Conservation (phyloP, 2,797 vertebrate species). For the Oreortyx pictus region DNA sequence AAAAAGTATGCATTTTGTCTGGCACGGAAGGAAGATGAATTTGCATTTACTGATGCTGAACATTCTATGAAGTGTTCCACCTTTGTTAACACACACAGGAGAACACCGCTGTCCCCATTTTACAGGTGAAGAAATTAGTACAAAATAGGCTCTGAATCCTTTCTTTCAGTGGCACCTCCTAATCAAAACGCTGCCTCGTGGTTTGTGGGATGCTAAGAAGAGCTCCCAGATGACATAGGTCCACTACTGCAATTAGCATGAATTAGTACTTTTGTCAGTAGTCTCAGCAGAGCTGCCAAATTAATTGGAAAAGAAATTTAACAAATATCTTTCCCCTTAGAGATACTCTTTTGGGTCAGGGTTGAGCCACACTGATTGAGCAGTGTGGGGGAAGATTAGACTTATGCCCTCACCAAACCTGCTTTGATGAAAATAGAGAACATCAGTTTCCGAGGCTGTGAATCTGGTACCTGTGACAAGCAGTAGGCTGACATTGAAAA, state of each 20-base stretch:
- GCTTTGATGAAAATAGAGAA: not conserved
- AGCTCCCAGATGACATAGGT: not conserved
- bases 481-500: not conserved
- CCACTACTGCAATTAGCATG: conserved; percentile 58
- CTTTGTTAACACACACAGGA: not conserved
- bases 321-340: conserved; percentile 29
- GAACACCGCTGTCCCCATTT: not conserved
- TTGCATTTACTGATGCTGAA: not conserved
- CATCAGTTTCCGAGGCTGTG: not conserved
- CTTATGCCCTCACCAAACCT: not conserved
- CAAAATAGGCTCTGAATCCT: not conserved
- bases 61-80: not conserved
- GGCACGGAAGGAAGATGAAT: not conserved
- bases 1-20: not conserved
- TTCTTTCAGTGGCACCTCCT: not conserved
- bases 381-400: not conserved
- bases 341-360: not conserved
- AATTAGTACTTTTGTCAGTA: conserved; percentile 53
- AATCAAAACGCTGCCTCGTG: conserved; percentile 34
- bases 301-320: conserved; percentile 68
- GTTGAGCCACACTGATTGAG: not conserved
- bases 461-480: not conserved
- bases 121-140: not conserved
- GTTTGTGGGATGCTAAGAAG: not conserved
- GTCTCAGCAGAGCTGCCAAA: conserved; percentile 54